These are phyloP conservation scores for Xanthia togata DNA, from an alignment of 2,888 invertebrate species.

Conservation along the genomic window DNA sequence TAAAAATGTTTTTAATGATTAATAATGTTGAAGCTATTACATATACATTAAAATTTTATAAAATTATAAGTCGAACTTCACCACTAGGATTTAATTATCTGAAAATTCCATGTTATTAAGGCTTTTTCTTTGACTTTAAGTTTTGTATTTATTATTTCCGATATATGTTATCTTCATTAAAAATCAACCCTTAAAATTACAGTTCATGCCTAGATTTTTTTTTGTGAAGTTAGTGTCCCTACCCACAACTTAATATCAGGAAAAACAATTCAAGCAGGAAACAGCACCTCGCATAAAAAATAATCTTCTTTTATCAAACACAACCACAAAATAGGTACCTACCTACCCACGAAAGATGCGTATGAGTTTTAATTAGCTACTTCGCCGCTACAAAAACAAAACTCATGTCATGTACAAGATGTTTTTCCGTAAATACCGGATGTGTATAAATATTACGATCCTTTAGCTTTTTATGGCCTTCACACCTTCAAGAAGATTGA, in stretches of 20 bases:
- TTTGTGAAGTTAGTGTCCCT: background rate
- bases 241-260: background rate
- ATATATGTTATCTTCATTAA: background rate
- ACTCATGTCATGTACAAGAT: background rate
- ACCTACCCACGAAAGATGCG: no score
- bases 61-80: background rate
- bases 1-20: background rate
- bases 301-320: background rate
- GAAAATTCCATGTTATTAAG: background rate
- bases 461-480: slow-evolving; percentile 1
- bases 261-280: background rate
- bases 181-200: background rate
- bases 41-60: background rate
- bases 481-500: background rate
- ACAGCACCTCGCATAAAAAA: background rate
- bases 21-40: background rate
- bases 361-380: background rate
- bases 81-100: background rate
- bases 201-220: background rate
- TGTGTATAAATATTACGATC: slow-evolving; percentile 1
- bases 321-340: background rate
- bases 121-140: background rate
- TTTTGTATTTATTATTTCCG: no score
- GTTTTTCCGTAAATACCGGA: slow-evolving; percentile 11
- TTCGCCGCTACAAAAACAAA: background rate